Evolutionary conservation across 1,140 invertebrate genomes (phyloP), one percentile per base, ranked within the genome.

Genomic region (Heliconius himera): DNA sequence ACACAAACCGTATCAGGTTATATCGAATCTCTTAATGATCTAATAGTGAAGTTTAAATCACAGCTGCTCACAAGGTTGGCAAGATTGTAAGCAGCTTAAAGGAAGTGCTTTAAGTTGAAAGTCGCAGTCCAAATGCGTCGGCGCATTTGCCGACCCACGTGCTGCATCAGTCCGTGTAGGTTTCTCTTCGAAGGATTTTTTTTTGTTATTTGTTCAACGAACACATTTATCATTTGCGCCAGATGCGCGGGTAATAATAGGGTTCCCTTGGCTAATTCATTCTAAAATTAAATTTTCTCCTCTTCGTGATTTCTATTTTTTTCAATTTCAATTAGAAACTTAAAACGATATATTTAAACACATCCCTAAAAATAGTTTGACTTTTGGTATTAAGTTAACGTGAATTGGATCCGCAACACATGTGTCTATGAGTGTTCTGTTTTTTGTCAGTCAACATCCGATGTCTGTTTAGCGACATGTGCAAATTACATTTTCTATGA

Each of bases 71-170:
- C 82, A 84, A 87, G 80, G 85, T 85, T 85, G 85, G 81, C 80
- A 77, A 85, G 88, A 90, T 93, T 82, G 82, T 85, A 75, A 89
- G 89, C 91, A 36, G 33, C 33, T 36, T 90, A 89, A 90, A 86
- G 84, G 80, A 77, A 82, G 80, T 82, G 79, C 72, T 84, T 85
- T 87, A 81, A 83, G 80, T 84, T 83, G 76, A 85, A 87, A 85
- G 86, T 84, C 85, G 85, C 79, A 81, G 77, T 80, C 81, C 79
- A 79, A 89, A 89, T 91, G 88, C 88, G 86, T 84, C 74, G 80
- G 86, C 89, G 87, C 93, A 94, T 94, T 90, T 94, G 91, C 89
- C 93, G 79, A 81, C 93, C 93, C 93, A 94, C 93, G 93, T 93
- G 91, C 91, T 90, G 84, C 88, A 87, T 81, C 81, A 91, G 88